Evolutionary conservation across 2,888 invertebrate species (phyloP), one percentile per base, ranked within the genome.

Genomic region (Idaea dimidiata): DNA sequence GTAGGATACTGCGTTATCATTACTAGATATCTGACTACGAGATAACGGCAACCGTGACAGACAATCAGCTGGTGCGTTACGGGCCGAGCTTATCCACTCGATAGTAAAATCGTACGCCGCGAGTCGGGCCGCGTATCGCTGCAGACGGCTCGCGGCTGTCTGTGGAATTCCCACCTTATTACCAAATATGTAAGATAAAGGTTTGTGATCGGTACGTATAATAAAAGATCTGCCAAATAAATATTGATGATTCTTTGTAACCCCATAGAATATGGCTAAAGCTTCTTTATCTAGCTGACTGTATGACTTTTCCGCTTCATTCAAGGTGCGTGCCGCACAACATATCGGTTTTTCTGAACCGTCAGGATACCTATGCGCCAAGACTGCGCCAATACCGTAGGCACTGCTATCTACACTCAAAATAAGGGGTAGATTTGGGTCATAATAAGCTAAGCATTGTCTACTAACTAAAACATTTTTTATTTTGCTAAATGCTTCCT

Each of bases 171-270:
- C 72, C 54, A 66, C 63, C 71, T 70, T 74, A 5, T 56, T 59
- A 2, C 72, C 70, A 43, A 87, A 79, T 18, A 89, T 78, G 4
- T 71, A 67, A 7, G 74, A 67, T 6, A 90, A 65, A 0, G 88
- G 86, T 63, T 84, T 76, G 63, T 85, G 80, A 66, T 86, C 86
- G 0, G 83, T 86, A 8, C 77, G 54, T 8, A 62, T 33, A 6
- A 55, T 58, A n/a, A 59, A 59, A 55, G 2, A 5, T 5, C 55
- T 2, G 2, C 55, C 55, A 17, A 17, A 55, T 17, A 55, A 8
- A 17, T 65, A 62, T 59, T 65, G 61, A 18, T 64, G 62, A 16
- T 56, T 55, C 17, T 59, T 61, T 8, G 31, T 43, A 7, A 64
- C 58, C 10, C 56, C 59, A 18, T 59, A 61, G 17, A 61, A 31